Evolutionary conservation across 53 echinoderm and acorn worm species (phyloP), one percentile per base, ranked within the genome.

Genomic region (Paracentrotus lividus): DNA sequence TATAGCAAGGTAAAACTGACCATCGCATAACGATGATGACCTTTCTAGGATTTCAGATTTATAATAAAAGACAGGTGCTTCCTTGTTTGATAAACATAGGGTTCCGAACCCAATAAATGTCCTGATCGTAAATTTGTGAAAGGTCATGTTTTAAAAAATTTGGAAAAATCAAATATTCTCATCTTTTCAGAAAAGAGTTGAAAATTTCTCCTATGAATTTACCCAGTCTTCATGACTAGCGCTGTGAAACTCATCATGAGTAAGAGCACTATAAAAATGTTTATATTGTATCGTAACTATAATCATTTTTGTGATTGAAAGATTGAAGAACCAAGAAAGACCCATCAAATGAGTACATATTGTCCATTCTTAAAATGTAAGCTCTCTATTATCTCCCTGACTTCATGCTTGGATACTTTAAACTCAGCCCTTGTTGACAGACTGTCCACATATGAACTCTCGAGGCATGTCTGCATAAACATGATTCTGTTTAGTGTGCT

Each of bases 1-100:
- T 72, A 36, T 43, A 5, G 81, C 47, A 23, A 45, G 47, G 10
- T 81, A 81, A 26, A 45, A 26, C 47, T 81, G 81, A 81, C 81
- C 81, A 81, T 81, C 47, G 26, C 12, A 47, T 26, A n/a, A n/a
- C 2, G 4, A 9, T 45, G 47, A 45, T 81, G 81, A 81, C 26
- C 12, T 9, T 47, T 26, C n/a, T 76, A 15, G 23, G 76, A 44
- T 81, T 45, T 81, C 2, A 81, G 47, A 81, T 81, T 45, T 81
- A 81, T 81, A 45, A 26, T 81, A 47, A 40, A 47, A 42, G 4
- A 42, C 81, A 81, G 81, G 81, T 81, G 81, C 47, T 81, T 81
- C 81, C 81, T 44, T 23, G 12, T 6, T 81, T 47, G 76, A 81
- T 81, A 81, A 45, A 81, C 27, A 49, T 45, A 81, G 8, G 47